phyloP scores from a whole-genome alignment of 1,140 invertebrate species.

The Scaptodrosophila lebanonensis region DNA sequence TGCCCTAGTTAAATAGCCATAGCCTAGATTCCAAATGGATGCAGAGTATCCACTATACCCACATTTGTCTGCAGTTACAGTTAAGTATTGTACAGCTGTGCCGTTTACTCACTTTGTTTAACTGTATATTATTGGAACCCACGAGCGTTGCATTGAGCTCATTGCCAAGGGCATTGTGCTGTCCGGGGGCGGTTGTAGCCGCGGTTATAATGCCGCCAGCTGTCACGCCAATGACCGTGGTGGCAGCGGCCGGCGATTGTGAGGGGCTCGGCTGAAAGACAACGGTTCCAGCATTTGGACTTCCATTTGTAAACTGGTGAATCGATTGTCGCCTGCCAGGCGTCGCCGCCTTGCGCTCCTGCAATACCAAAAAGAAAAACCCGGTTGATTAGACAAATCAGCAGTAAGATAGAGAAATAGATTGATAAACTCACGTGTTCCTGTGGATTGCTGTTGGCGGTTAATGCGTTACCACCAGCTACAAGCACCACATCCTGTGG shows the following conservation, averaged over 20 bases:
- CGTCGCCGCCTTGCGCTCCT: constrained; percentile 77
- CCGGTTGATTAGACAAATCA: constrained; percentile 1
- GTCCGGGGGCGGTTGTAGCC: constrained; percentile 28
- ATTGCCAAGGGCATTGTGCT: constrained; percentile 67
- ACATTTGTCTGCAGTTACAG: too few species aligned
- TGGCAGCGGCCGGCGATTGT: constrained; percentile 75
- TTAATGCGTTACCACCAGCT: constrained; percentile 73
- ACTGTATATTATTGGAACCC: constrained; percentile 76
- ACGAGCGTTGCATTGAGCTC: constrained; percentile 77
- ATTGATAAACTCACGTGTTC: constrained; percentile 66
- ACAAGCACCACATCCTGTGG: constrained; percentile 77
- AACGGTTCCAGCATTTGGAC: constrained; percentile 76
- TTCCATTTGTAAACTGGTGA: constrained; percentile 76
- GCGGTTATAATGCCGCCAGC: constrained; percentile 66
- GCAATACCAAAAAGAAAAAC: constrained; percentile 1
- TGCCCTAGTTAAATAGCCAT: too few species aligned
- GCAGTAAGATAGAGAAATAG: neutral
- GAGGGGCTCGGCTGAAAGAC: constrained; percentile 77
- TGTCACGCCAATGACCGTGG: constrained; percentile 75
- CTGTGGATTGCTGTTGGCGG: constrained; percentile 73
- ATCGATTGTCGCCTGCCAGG: constrained; percentile 76
- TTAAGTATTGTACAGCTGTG: constrained; percentile 2
- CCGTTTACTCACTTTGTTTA: constrained; percentile 65
- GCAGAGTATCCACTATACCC: too few species aligned
- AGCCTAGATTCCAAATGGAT: too few species aligned